Evolutionary conservation across 2,113 vertebrate species (phyloP).

Genomic region (Hyperopisus bebe): DNA sequence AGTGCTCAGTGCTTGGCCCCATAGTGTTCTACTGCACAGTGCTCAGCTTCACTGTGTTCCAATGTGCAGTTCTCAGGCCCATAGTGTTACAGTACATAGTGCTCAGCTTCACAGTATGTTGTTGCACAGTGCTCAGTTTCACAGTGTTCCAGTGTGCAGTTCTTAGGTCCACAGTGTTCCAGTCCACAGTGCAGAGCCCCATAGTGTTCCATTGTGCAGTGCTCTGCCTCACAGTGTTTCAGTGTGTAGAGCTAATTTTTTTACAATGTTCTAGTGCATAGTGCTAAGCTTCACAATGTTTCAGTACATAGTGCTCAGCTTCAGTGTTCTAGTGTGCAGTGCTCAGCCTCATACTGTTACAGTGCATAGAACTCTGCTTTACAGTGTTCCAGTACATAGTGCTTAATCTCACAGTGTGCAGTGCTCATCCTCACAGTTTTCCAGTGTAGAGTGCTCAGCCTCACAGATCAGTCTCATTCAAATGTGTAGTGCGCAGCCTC

Average conservation of each 20-base stretch:
- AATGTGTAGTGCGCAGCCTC: neutral
- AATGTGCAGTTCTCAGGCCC: neutral
- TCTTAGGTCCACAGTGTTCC: neutral
- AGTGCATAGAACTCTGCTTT: neutral
- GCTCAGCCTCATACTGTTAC: neutral
- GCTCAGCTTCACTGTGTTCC: neutral
- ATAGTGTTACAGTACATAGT: neutral
- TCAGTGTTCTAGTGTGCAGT: neutral
- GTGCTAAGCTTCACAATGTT: neutral
- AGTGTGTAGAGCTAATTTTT: neutral
- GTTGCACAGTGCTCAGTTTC: neutral
- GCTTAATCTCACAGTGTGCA: neutral
- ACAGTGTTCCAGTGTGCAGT: neutral
- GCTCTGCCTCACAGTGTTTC: neutral
- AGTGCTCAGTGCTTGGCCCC: neutral
- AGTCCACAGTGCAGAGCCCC: too few species aligned
- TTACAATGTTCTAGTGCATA: neutral
- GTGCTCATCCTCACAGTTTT: neutral
- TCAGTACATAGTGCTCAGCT: neutral
- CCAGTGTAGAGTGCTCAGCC: neutral
- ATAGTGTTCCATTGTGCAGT: neutral
- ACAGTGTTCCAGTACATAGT: neutral
- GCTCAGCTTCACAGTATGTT: neutral
- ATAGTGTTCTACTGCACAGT: neutral
- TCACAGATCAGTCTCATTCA: neutral